phyloP scores from a whole-genome alignment of 2,113 vertebrate genomes.

The Heterotis niloticus region DNA sequence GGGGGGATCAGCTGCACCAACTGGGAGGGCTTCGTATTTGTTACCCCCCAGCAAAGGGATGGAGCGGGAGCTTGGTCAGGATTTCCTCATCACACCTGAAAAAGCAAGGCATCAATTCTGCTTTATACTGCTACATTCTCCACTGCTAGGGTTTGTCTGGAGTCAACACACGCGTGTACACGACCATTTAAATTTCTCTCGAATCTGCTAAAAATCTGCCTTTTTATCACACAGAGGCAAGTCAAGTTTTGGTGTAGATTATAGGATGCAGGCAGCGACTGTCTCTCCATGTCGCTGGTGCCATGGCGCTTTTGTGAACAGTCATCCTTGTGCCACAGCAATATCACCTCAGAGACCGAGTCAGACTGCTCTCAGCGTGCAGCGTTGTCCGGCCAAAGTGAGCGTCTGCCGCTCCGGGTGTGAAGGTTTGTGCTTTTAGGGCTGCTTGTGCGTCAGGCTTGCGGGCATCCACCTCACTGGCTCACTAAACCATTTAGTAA shows the following conservation, averaged over 20 bases:
- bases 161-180: background rate
- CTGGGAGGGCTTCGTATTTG: background rate
- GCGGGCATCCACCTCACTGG: background rate
- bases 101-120: no score
- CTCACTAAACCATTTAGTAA: background rate
- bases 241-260: background rate
- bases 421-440: background rate
- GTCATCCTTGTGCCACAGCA: background rate
- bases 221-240: no score
- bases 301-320: constrained; percentile 2
- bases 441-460: background rate
- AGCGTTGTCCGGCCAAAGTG: background rate
- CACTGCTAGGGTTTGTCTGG: no score
- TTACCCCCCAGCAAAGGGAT: background rate
- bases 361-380: background rate
- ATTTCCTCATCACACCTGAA: no score
- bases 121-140: no score
- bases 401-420: background rate
- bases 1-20: background rate
- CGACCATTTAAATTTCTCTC: background rate
- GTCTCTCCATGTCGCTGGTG: background rate
- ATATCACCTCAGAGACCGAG: background rate
- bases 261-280: no score
- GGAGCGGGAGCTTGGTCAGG: no score
- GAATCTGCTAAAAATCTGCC: background rate